phyloP scores from a whole-genome alignment of 1,140 invertebrate genomes.

The Drosophila takahashii region DNA sequence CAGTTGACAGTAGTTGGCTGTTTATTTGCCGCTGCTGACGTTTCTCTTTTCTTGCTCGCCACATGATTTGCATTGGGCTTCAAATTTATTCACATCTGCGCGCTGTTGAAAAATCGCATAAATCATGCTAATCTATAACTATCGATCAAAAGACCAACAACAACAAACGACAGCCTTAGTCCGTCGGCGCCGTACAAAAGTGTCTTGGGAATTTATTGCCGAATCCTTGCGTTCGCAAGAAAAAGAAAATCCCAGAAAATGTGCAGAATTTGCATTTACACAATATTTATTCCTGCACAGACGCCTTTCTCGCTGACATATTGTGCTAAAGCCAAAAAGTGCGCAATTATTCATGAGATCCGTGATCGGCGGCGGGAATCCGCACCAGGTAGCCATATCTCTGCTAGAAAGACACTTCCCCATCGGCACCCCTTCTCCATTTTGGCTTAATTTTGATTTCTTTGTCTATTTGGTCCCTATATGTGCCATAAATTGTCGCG shows the following conservation, averaged over 20 bases:
- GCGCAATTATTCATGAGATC: conserved; percentile 73
- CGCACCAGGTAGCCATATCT: conserved; percentile 17
- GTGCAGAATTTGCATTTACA: conserved; percentile 55
- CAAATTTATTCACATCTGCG: conserved; percentile 63
- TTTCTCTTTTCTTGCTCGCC: conserved; percentile 25
- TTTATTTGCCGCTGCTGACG: conserved; percentile 16
- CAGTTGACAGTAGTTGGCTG: conserved; percentile 34
- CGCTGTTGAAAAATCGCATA: conserved; percentile 53
- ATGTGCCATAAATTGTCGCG: conserved; percentile 69
- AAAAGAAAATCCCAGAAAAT: conserved; percentile 44
- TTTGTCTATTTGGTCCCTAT: conserved; percentile 50
- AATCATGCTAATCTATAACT: conserved; percentile 78
- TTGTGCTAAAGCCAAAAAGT: conserved; percentile 45
- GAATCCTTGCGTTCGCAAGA: conserved; percentile 54
- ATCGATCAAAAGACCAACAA: conserved; percentile 61
- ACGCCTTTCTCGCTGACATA: conserved; percentile 11
- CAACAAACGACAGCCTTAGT: conserved; percentile 22
- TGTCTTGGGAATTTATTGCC: conserved; percentile 75
- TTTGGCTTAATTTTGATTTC: conserved; percentile 26
- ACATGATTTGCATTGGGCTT: conserved; percentile 70
- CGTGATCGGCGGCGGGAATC: conserved; percentile 38
- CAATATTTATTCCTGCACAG: conserved; percentile 30
- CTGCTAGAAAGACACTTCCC: background rate
- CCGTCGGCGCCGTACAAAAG: conserved; percentile 54
- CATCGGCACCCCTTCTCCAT: background rate